phyloP scores from a whole-genome alignment of 2,797 vertebrate genomes.

The Nannoperca obscura region DNA sequence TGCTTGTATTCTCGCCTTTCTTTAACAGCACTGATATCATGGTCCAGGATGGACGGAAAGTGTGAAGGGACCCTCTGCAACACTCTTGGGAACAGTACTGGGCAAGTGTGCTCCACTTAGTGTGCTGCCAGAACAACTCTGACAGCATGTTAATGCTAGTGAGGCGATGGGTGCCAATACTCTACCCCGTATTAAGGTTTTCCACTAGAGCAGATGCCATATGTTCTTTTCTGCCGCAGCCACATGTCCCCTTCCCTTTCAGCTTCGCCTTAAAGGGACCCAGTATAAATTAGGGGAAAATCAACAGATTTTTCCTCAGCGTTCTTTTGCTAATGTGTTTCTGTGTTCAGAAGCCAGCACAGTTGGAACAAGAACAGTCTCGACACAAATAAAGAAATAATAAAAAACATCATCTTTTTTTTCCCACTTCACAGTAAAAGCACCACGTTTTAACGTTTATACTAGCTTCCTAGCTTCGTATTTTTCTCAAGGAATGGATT shows the following conservation, averaged over 20 bases:
- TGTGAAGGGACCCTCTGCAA: conserved; percentile 57
- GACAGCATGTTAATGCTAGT: conserved; percentile 73
- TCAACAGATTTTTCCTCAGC: conserved; percentile 54
- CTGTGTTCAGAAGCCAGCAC: conserved; percentile 65
- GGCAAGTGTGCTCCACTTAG: conserved; percentile 67
- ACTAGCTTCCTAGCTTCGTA: neutral
- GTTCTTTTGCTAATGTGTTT: conserved; percentile 55
- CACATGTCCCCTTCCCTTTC: conserved; percentile 67
- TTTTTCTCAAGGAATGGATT: conserved; percentile 38
- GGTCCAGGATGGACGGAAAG: conserved; percentile 54
- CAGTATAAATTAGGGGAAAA: conserved; percentile 58
- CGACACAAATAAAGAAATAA: conserved; percentile 52
- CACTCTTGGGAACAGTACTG: conserved; percentile 54
- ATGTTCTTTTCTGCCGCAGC: conserved; percentile 70
- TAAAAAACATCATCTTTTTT: conserved; percentile 21
- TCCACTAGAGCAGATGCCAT: conserved; percentile 75
- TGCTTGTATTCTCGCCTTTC: conserved; percentile 48
- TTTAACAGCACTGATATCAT: conserved; percentile 46
- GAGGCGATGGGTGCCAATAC: conserved; percentile 68
- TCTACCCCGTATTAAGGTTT: conserved; percentile 68
- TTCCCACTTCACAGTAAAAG: conserved; percentile 17
- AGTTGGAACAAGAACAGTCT: conserved; percentile 47
- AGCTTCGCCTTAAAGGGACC: conserved; percentile 58
- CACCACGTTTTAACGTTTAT: conserved; percentile 27
- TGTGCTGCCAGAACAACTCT: conserved; percentile 75